Percentiles rank a stretch among this genome's conserved stretches.
Conservation (phyloP, 1,140 invertebrate genomes). For the Trichogramma pretiosum region DNA sequence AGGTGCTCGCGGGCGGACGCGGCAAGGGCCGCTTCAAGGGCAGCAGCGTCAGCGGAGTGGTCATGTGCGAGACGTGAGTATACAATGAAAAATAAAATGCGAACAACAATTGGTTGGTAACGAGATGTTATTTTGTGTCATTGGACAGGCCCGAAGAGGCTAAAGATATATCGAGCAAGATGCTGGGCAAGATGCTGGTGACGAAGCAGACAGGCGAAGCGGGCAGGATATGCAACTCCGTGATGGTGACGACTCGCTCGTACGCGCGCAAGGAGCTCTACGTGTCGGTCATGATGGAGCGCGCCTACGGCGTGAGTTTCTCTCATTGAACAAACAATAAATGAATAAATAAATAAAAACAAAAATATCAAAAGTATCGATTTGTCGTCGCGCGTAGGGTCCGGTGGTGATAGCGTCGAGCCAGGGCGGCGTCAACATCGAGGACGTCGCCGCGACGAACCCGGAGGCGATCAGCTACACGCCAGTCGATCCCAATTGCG, state of each 20-base stretch:
- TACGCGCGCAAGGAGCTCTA: slow-evolving; percentile 93
- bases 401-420: slow-evolving; percentile 91
- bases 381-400: slow-evolving; percentile 41
- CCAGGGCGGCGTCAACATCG: slow-evolving; percentile 94
- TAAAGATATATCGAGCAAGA: slow-evolving; percentile 70
- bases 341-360: background rate
- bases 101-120: background rate
- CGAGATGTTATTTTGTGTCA: slow-evolving; percentile 2
- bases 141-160: slow-evolving; percentile 69
- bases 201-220: slow-evolving; percentile 94
- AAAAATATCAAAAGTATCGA: no score
- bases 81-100: background rate
- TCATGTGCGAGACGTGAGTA: slow-evolving; percentile 80
- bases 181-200: slow-evolving; percentile 84
- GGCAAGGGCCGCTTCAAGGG: slow-evolving; percentile 89
- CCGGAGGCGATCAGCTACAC: slow-evolving; percentile 87
- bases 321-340: background rate
- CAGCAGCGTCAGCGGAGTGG: slow-evolving; percentile 84
- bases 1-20: slow-evolving; percentile 90
- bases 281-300: slow-evolving; percentile 94
- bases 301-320: slow-evolving; percentile 59
- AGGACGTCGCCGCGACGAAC: slow-evolving; percentile 90
- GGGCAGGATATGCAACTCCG: slow-evolving; percentile 85
- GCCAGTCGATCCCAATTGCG: slow-evolving; percentile 77
- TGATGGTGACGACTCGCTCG: slow-evolving; percentile 91